Percentiles rank a stretch among this genome's conserved stretches.
phyloP scores from a whole-genome alignment of 2,888 invertebrate genomes.

The Dasypolia templi region DNA sequence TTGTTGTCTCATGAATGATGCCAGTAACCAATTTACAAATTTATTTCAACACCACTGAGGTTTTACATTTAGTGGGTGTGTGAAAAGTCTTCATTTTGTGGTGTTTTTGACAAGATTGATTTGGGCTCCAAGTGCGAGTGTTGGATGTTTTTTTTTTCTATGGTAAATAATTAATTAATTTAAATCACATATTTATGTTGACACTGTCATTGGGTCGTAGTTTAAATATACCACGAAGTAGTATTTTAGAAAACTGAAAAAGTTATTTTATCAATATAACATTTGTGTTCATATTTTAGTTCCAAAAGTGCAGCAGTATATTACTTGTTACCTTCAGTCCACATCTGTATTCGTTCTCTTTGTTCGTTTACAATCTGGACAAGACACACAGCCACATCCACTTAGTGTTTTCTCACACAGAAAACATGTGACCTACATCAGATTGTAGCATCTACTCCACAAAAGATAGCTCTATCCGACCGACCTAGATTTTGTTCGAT shows the following conservation, averaged over 20 bases:
- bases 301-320: background rate
- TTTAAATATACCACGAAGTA: background rate
- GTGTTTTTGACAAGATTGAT: constrained; percentile 38
- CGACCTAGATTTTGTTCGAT: constrained; percentile 62
- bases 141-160: background rate
- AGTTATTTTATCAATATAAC: background rate
- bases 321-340: constrained; percentile 18
- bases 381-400: constrained; percentile 52
- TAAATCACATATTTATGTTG: background rate
- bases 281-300: background rate
- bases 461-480: constrained; percentile 43
- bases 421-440: constrained; percentile 55
- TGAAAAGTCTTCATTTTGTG: constrained; percentile 49
- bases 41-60: constrained; percentile 61
- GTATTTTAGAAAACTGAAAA: background rate
- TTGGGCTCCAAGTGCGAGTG: background rate
- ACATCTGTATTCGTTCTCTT: constrained; percentile 39
- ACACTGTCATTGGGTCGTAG: background rate
- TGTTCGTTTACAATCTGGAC: constrained; percentile 53
- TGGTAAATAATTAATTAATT: background rate
- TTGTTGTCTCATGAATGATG: constrained; percentile 65
- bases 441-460: constrained; percentile 47
- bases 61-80: constrained; percentile 44
- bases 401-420: constrained; percentile 50
- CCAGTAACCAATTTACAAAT: constrained; percentile 64